Evolutionary conservation across 2,888 invertebrate genomes (phyloP).

Genomic region (Abscondita cerata): DNA sequence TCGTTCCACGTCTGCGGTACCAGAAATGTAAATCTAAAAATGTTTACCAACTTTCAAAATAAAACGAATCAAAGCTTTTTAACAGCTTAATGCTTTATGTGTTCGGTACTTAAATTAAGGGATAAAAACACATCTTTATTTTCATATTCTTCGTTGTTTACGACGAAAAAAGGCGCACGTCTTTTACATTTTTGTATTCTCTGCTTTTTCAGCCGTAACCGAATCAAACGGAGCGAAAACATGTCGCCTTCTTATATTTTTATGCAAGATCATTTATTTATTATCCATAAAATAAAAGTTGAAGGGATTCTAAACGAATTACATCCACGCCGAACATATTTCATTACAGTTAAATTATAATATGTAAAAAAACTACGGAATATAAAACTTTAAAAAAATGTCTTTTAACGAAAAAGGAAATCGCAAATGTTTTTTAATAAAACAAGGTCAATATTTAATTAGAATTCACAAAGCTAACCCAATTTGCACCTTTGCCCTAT

Average conservation of each 20-base stretch:
- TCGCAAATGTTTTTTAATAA: conserved; percentile 18
- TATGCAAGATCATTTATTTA: conserved; percentile 39
- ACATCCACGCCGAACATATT: conserved; percentile 22
- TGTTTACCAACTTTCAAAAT: conserved; percentile 12
- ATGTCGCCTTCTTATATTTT: conserved; percentile 32
- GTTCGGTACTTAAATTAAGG: conserved; percentile 18
- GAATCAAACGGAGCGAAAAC: conserved; percentile 37
- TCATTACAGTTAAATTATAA: conserved; percentile 17
- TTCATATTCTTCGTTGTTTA: conserved; percentile 20
- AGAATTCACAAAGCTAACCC: conserved; percentile 35
- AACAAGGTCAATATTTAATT: conserved; percentile 35
- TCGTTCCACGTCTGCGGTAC: conserved; percentile 7
- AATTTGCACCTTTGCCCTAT: conserved; percentile 34
- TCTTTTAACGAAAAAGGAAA: conserved; percentile 8
- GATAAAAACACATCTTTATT: conserved; percentile 20
- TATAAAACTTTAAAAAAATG: conserved; percentile 6
- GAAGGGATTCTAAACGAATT: conserved; percentile 35
- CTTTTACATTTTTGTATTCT: conserved; percentile 24
- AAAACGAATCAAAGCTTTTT: conserved; percentile 25
- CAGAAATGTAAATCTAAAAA: conserved; percentile 14
- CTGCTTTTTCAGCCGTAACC: conserved; percentile 31
- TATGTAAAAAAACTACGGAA: conserved; percentile 20
- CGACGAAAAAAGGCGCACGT: conserved; percentile 10
- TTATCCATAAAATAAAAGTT: conserved; percentile 36
- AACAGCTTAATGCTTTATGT: conserved; percentile 17